Conservation (phyloP, 2,888 invertebrate species). For the Pterostichus niger region DNA sequence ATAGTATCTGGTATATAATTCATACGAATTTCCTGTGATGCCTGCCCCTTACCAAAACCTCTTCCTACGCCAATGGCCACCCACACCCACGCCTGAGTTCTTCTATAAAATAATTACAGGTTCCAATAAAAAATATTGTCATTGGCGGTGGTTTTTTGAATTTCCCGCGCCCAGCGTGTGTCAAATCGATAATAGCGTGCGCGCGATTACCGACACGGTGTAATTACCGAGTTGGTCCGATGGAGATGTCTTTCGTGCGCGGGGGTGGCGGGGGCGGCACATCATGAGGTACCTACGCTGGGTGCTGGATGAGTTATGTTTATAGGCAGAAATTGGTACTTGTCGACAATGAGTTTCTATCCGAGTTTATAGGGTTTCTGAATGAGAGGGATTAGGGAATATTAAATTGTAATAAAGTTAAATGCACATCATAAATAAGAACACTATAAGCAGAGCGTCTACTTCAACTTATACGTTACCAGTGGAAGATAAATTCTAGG, state of each 20-base stretch:
- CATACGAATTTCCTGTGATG: not conserved
- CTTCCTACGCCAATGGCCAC: too few species aligned
- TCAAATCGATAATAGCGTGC: conserved; percentile 41
- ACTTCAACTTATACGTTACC: too few species aligned
- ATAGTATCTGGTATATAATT: too few species aligned
- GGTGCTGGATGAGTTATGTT: not conserved
- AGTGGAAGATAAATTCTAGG: too few species aligned
- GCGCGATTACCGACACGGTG: conserved; percentile 14
- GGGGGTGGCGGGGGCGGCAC: not conserved
- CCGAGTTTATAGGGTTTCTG: not conserved
- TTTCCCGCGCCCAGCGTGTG: conserved; percentile 42
- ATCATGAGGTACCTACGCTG: not conserved
- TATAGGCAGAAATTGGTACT: conserved; percentile 21
- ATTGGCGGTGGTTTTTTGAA: conserved; percentile 33
- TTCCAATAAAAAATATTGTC: conserved; percentile 44
- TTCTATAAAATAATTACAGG: conserved; percentile 40
- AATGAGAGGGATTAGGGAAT: too few species aligned
- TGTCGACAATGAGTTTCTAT: not conserved
- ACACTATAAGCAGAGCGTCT: too few species aligned
- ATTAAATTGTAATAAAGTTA: too few species aligned
- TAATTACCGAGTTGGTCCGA: conserved; percentile 15
- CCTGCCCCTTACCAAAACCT: conserved; percentile 38
- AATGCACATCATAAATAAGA: too few species aligned
- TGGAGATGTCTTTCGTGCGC: not conserved
- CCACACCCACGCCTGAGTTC: too few species aligned